Evolutionary conservation across 2,888 invertebrate species (phyloP), one percentile per base, ranked within the genome.

Genomic region (Junonia oenone): DNA sequence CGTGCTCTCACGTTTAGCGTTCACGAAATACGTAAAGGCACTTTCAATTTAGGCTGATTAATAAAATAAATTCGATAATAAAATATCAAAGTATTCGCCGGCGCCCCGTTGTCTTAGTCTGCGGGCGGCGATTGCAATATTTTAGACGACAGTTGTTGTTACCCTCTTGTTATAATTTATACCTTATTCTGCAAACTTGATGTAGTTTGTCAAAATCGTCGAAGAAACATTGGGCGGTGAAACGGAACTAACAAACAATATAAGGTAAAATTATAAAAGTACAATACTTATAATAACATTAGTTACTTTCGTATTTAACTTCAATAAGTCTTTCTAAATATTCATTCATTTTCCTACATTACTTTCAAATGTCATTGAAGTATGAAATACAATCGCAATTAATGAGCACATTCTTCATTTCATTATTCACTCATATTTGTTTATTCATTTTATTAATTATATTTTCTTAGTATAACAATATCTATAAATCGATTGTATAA

Each of bases 401-500:
- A 84, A 87, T 83, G 90, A 84, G 84, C 76, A 79, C 81, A 79
- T 83, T 71, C 77, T 80, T 87, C 82, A 83, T 81, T 80, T 79
- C 72, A 80, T 76, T 77, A 78, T 85, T 84, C 87, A 87, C 80
- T 83, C 84, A 82, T 83, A 83, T 88, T 88, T 87, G 86, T 90
- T 89, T 87, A 89, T 86, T 86, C 77, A 85, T 84, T 89, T 88
- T 81, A 85, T 90, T 90, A 88, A 87, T 90, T 88, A 89, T 87
- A 88, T 88, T 86, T 88, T 89, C 89, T 90, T 90, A 90, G 86
- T 90, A 90, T 90, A 89, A 86, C 89, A 90, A 89, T 90, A 90
- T 89, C 90, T 90, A 90, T 90, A 90, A 90, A 90, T 90, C 83
- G 90, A 87, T 81, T 90, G 90, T 90, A 90, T 90, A 90, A 90